Evolutionary conservation across 1,140 invertebrate genomes (phyloP), one percentile per base, ranked within the genome.

Genomic region (Heliconius nattereri): DNA sequence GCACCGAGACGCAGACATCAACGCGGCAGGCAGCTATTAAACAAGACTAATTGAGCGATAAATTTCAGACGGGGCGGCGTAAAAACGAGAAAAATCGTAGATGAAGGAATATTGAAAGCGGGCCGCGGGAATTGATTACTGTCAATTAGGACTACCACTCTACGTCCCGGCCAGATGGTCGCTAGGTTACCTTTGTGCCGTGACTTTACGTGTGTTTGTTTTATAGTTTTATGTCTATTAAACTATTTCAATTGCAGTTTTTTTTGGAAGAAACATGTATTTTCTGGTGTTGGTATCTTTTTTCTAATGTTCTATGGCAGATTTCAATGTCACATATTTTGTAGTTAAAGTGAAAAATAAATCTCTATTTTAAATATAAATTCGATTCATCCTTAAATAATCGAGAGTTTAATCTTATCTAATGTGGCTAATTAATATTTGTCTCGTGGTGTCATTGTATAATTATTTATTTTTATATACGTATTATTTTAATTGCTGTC

Each of bases 21-120:
- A 90, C 89, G 87, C 89, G 88, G 91, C 91, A 90, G 92, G 93
- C 92, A 87, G 93, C 93, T 93, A 94, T 94, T 94, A 94, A 94
- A 94, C 93, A 93, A 94, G 92, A 94, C 93, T 94, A 94, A 94
- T 94, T 94, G 93, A 94, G 93, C 93, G 91, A 94, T 94, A 94
- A 94, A 93, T 94, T 92, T 92, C 87, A 90, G 90, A 90, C 89
- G 91, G 85, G 86, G 86, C 91, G 90, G 88, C 86, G 88, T 91
- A 94, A 94, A 94, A 94, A 93, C 90, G 90, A 89, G 89, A 90
- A 94, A 94, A 94, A 94, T 93, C 91, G 90, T 91, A 93, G 93
- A 93, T 92, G 93, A 94, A 91, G 91, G 93, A 93, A 93, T 94
- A 94, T 94, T 94, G 92, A 94, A 94, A 94, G 91, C 88, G 88